phyloP scores from a whole-genome alignment of 2,113 vertebrate genomes.

The Nothoprocta pentlandii region DNA sequence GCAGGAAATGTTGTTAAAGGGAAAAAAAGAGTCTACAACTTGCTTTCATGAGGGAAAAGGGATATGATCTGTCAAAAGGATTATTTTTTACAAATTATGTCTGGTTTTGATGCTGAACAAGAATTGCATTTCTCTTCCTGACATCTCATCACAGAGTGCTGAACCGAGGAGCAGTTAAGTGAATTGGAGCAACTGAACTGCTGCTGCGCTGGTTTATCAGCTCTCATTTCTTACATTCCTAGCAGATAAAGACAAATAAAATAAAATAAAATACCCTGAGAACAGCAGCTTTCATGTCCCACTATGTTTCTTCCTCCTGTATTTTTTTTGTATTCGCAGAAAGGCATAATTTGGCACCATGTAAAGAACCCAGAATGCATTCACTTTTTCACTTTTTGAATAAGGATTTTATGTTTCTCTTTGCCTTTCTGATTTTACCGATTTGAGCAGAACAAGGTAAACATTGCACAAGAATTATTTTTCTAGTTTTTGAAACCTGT shows the following conservation, averaged over 20 bases:
- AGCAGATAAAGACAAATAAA: neutral
- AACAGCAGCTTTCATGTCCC: neutral
- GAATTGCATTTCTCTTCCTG: conserved; percentile 17
- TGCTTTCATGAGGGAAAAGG: neutral
- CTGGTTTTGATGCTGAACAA: neutral
- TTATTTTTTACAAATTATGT: conserved; percentile 3
- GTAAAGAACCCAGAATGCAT: neutral
- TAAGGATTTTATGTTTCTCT: neutral
- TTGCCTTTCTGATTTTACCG: neutral
- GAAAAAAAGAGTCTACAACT: neutral
- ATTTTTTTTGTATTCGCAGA: neutral
- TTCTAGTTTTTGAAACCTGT: neutral
- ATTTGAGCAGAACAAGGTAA: neutral
- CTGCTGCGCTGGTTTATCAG: neutral
- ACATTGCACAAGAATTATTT: fast-evolving
- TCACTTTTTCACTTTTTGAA: neutral
- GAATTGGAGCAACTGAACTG: neutral
- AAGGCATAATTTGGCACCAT: neutral
- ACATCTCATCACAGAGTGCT: neutral
- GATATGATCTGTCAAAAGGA: neutral
- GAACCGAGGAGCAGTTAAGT: neutral
- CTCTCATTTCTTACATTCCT: neutral
- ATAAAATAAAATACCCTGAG: neutral
- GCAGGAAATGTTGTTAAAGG: neutral
- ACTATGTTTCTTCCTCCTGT: neutral